phyloP scores from a whole-genome alignment of 1,140 invertebrate species.

The Penaeus vannamei region DNA sequence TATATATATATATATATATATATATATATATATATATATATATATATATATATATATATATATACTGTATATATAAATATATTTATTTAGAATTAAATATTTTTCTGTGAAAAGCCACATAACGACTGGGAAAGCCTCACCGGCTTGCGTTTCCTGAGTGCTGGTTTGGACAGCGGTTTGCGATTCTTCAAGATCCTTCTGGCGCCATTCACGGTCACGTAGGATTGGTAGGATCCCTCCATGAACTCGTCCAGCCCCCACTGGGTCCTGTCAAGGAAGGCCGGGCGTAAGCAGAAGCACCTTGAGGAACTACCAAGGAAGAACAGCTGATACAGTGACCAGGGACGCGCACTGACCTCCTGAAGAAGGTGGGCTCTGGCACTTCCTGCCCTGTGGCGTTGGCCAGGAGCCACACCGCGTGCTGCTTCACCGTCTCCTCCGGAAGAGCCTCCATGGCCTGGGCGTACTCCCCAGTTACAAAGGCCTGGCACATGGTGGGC shows the following conservation, averaged over 20 bases:
- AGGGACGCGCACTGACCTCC: neutral
- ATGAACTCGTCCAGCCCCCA: neutral
- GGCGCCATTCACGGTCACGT: conserved; percentile 7
- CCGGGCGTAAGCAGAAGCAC: too few relatives aligned
- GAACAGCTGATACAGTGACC: too few relatives aligned
- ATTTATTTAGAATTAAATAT: too few relatives aligned
- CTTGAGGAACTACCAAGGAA: too few relatives aligned
- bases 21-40: too few relatives aligned
- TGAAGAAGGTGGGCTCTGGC: conserved; percentile 36
- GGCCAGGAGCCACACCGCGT: neutral
- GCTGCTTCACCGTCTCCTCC: conserved; percentile 8
- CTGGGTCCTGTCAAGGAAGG: neutral
- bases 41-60: too few relatives aligned
- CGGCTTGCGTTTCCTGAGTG: neutral
- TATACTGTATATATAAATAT: too few relatives aligned
- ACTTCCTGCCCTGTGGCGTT: neutral
- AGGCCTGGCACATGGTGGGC: conserved; percentile 5
- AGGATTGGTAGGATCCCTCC: neutral
- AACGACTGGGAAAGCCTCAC: neutral
- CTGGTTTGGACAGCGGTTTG: neutral
- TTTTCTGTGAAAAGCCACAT: too few relatives aligned
- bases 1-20: too few relatives aligned
- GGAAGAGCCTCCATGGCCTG: conserved; percentile 9
- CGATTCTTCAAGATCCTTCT: neutral
- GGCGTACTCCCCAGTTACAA: neutral